phyloP scores from a whole-genome alignment of 2,888 invertebrate species.

The Mythimna pallens region DNA sequence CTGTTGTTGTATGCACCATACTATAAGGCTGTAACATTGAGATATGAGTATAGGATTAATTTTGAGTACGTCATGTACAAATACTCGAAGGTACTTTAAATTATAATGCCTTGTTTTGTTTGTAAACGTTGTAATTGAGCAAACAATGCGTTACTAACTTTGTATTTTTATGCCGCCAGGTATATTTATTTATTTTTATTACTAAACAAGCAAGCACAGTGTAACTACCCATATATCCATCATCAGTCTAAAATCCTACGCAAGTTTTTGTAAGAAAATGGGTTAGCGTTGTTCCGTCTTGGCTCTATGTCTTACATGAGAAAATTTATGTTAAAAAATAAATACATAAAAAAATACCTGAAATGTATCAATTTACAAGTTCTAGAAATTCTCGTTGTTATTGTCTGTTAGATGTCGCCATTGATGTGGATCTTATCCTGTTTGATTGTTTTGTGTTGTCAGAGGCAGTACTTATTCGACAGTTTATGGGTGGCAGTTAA shows the following conservation, averaged over 20 bases:
- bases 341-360: neutral
- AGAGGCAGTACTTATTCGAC: slow-evolving; percentile 84
- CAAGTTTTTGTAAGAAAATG: slow-evolving; percentile 41
- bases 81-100: slow-evolving; percentile 7
- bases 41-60: slow-evolving; percentile 25
- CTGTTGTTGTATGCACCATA: slow-evolving; percentile 38
- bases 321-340: slow-evolving; percentile 18
- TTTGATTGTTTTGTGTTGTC: slow-evolving; percentile 73
- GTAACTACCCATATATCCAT: slow-evolving; percentile 32
- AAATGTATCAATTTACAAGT: slow-evolving; percentile 13
- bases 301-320: slow-evolving; percentile 20
- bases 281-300: slow-evolving; percentile 39
- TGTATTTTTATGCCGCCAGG: slow-evolving; percentile 24
- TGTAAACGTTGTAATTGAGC: slow-evolving; percentile 23
- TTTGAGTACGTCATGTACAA: slow-evolving; percentile 26
- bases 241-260: slow-evolving; percentile 36
- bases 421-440: slow-evolving; percentile 36
- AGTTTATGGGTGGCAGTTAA: slow-evolving; percentile 90
- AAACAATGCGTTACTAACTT: slow-evolving; percentile 35
- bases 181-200: slow-evolving; percentile 33
- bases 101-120: slow-evolving; percentile 20
- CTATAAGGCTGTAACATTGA: slow-evolving; percentile 26
- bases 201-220: slow-evolving; percentile 24
- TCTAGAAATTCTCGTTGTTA: slow-evolving; percentile 7
- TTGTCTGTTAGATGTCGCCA: slow-evolving; percentile 19